These are phyloP conservation scores for Eupeodes corollae DNA, from an alignment of 1,140 invertebrate genomes.

Conservation along the genomic window DNA sequence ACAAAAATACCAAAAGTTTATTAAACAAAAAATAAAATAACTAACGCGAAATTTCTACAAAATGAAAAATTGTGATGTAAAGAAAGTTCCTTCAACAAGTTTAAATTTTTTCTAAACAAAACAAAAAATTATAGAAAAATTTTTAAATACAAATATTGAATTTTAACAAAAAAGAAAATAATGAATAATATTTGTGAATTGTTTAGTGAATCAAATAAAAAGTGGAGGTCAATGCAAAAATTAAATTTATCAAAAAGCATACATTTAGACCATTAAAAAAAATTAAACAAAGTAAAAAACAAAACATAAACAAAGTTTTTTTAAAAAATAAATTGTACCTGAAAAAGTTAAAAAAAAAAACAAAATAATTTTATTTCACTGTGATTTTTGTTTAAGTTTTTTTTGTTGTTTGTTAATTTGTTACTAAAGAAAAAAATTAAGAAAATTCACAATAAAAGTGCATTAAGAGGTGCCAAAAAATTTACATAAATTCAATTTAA, in stretches of 20 bases:
- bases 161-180: too few relatives aligned
- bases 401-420: too few relatives aligned
- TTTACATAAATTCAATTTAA: too few relatives aligned
- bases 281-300: not conserved
- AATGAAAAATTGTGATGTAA: slow-evolving; percentile 1
- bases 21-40: not conserved
- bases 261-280: not conserved
- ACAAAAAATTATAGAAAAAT: too few relatives aligned
- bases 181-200: too few relatives aligned
- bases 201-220: not conserved
- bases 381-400: too few relatives aligned
- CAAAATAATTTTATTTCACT: not conserved
- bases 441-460: too few relatives aligned
- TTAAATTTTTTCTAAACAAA: not conserved
- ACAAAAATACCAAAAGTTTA: not conserved
- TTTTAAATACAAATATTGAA: too few relatives aligned
- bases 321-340: slow-evolving; percentile 7
- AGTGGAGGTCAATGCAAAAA: slow-evolving; percentile 1
- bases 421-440: too few relatives aligned
- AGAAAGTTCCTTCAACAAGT: not conserved
- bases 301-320: slow-evolving; percentile 5
- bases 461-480: too few relatives aligned
- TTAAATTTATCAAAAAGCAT: not conserved
- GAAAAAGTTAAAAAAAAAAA: slow-evolving; percentile 5
- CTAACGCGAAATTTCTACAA: slow-evolving; percentile 2